Evolutionary conservation across 1,140 invertebrate species (phyloP).

Genomic region (Popillia japonica): DNA sequence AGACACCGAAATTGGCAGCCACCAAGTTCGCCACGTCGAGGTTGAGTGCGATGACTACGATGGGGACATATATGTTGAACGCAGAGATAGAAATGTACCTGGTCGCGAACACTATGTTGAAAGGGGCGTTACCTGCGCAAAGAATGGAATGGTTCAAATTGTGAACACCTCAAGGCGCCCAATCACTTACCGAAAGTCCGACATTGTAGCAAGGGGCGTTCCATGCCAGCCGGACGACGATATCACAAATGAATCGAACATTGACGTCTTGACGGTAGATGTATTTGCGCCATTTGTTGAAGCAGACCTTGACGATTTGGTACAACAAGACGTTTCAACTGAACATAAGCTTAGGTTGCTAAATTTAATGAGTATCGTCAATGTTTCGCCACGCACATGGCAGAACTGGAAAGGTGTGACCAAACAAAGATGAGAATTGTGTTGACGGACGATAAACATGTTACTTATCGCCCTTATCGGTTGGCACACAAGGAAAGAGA

Average conservation of each 20-base stretch:
- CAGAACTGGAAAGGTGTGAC: not conserved
- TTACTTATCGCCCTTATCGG: constrained; percentile 16
- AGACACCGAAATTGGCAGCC: too few relatives aligned
- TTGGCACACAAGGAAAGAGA: not conserved
- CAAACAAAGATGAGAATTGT: not conserved
- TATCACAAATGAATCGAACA: too few relatives aligned
- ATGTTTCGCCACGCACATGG: not conserved
- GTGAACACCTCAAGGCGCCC: not conserved
- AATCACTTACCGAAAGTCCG: not conserved
- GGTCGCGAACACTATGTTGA: not conserved
- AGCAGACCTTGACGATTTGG: not conserved
- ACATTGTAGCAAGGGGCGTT: not conserved
- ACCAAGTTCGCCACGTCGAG: constrained; percentile 22
- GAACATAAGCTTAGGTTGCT: constrained; percentile 39
- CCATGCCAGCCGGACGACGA: too few relatives aligned
- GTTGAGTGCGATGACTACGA: not conserved
- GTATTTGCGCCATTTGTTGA: not conserved
- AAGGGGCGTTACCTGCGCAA: not conserved
- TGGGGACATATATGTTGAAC: constrained; percentile 13
- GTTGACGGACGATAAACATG: too few relatives aligned
- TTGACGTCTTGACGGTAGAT: not conserved
- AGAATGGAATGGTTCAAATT: not conserved
- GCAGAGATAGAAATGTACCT: not conserved
- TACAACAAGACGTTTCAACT: not conserved
- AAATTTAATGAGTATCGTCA: not conserved